Conservation (phyloP, 2,888 invertebrate genomes). For the Orchestes rusci region DNA sequence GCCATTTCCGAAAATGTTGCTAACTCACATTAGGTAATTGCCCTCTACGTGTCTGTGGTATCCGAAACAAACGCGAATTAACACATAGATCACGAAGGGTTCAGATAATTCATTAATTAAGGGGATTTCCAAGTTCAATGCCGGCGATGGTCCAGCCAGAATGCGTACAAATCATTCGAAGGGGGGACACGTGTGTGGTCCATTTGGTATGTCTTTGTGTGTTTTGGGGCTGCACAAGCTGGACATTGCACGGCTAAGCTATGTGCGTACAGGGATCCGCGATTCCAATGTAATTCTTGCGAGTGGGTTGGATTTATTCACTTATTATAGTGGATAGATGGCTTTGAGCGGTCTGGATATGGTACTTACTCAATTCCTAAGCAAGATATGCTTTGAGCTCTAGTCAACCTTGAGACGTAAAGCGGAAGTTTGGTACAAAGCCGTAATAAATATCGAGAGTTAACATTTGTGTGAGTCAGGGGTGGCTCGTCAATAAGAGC, state of each 20-base stretch:
- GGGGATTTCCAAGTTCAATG: constrained; percentile 25
- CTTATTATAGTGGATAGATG: too few species aligned
- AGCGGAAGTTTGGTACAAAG: too few species aligned
- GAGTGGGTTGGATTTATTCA: too few species aligned
- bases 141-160: constrained; percentile 12
- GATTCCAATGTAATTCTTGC: too few species aligned
- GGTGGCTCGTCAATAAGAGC: too few species aligned
- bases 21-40: constrained; percentile 22
- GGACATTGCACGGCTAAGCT: constrained; percentile 7
- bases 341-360: too few species aligned
- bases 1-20: constrained; percentile 16
- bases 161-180: constrained; percentile 20
- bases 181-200: constrained; percentile 11
- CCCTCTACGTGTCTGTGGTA: constrained; percentile 19
- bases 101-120: constrained; percentile 24
- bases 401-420: too few species aligned
- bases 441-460: too few species aligned
- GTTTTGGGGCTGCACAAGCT: constrained; percentile 5
- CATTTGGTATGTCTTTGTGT: constrained; percentile 21
- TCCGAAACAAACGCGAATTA: constrained; percentile 23
- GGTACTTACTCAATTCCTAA: too few species aligned
- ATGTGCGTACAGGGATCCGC: constrained; percentile 13
- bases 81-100: constrained; percentile 24
- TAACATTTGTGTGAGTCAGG: too few species aligned
- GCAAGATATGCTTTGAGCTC: too few species aligned